Evolutionary conservation across 30 jellyfish, hydroid and myxozoan genomes (phyloP), one percentile per base, ranked within the genome.

Genomic region (Aurelia coerulea): DNA sequence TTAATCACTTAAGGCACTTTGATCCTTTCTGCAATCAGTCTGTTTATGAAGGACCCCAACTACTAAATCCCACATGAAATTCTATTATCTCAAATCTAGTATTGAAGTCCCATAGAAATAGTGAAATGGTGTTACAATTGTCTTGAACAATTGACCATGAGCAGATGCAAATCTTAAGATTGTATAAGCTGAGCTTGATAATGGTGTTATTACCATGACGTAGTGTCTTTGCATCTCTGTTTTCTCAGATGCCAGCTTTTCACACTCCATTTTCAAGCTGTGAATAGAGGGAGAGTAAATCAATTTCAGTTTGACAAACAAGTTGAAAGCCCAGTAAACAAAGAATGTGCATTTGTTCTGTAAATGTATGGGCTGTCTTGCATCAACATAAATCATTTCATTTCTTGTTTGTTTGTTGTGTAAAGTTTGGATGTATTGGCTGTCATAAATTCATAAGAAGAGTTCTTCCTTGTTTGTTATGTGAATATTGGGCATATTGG

Each of bases 181-280:
- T 39, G 51, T 9, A 39, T 39, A 6, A 3, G 51, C 51, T 39
- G 51, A 39, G 51, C 51, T 39, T 39, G 51, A 39, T 39, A 39
- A 39, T 39, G 51, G 1, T 39, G 54, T 49, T 60, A 89, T 68
- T 68, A 95, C 99, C 99, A 95, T 95, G 49, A 95, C 99, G 74
- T 95, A 95, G 41, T 97, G 98, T 75, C 99, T 73, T 74, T 95
- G 99, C 99, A 95, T 95, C 46, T 95, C 99, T 69, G 99, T 95
- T 68, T 95, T 95, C 78, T 95, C 99, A 6, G 97, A 76, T 11
- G 99, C 99, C 70, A 95, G 91, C 83, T 95, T 95, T 69, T 95
- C 99, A 79, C 98, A 90, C 63, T 95, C 99, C 81, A 95, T 46
- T 65, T 95, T 95, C 73, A 95, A 72, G 81, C 99, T 95, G 69